Conservation (phyloP, 2,888 invertebrate genomes). For the Scelioninae gen. 1 region DNA sequence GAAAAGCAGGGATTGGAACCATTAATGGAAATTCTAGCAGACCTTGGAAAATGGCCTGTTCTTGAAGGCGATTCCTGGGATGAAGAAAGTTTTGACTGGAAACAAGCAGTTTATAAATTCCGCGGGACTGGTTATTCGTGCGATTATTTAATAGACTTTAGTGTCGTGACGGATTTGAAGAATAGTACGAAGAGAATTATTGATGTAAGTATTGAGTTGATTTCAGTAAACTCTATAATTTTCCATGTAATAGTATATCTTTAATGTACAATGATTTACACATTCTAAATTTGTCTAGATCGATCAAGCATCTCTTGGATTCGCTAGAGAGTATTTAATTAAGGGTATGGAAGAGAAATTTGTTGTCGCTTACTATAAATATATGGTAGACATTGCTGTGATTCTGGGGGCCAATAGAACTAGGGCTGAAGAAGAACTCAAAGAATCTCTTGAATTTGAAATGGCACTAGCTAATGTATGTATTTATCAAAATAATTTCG, state of each 20-base stretch:
- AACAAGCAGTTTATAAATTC: conserved; percentile 92
- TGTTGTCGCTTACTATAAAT: conserved; percentile 91
- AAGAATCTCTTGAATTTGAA: conserved; percentile 94
- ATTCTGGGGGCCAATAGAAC: conserved; percentile 92
- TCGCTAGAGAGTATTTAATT: conserved; percentile 93
- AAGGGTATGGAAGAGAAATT: conserved; percentile 93
- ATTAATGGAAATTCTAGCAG: conserved; percentile 88
- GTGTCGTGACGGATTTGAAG: conserved; percentile 94
- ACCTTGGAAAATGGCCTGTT: conserved; percentile 98
- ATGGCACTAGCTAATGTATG: conserved; percentile 95
- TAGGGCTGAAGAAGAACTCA: conserved; percentile 89
- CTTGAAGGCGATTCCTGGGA: conserved; percentile 91
- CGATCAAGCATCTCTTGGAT: conserved; percentile 93
- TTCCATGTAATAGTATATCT: too few species aligned
- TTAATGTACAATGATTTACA: too few species aligned
- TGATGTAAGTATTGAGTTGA: conserved; percentile 87
- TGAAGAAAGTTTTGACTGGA: conserved; percentile 90
- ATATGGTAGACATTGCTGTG: conserved; percentile 94
- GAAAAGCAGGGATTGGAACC: conserved; percentile 91
- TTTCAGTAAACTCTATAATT: conserved; percentile 12
- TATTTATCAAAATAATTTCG: too few species aligned
- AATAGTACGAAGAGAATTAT: conserved; percentile 93
- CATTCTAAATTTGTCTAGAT: conserved; percentile 86
- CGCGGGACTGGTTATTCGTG: conserved; percentile 92
- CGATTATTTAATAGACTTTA: conserved; percentile 95